phyloP scores from a whole-genome alignment of 2,113 vertebrate genomes.

The Xenopus borealis region DNA sequence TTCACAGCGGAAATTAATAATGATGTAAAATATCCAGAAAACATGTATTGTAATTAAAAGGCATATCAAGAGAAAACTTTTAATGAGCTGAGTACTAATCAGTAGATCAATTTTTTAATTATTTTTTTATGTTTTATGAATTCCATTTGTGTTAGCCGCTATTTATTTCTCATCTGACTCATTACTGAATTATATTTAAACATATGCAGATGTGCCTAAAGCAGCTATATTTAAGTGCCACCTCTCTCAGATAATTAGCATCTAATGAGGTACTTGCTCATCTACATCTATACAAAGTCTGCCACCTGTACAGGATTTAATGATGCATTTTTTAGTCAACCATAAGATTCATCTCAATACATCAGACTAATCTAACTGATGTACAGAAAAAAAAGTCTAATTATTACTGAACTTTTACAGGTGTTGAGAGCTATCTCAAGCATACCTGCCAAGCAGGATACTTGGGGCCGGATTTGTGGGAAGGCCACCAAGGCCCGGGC shows the following conservation, averaged over 20 bases:
- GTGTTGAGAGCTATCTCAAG: slow-evolving; percentile 64
- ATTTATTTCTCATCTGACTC: too few species aligned
- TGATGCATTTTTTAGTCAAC: not conserved
- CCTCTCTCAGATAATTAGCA: not conserved
- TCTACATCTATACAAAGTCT: not conserved
- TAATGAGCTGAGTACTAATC: too few species aligned
- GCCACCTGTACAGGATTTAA: not conserved
- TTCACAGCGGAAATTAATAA: too few species aligned
- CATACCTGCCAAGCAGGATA: slow-evolving; percentile 75
- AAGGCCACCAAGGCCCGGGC: too few species aligned
- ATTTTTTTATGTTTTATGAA: too few species aligned
- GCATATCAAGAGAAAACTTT: too few species aligned
- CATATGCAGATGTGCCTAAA: not conserved
- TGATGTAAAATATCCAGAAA: too few species aligned
- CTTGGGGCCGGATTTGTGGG: too few species aligned
- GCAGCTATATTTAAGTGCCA: not conserved
- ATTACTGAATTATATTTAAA: not conserved
- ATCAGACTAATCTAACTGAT: not conserved
- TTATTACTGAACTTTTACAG: slow-evolving; percentile 55
- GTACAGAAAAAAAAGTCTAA: too few species aligned
- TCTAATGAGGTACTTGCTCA: not conserved
- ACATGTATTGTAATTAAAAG: too few species aligned
- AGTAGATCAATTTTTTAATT: too few species aligned
- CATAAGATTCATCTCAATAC: not conserved
- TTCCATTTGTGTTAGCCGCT: too few species aligned